Evolutionary conservation across 2,113 vertebrate species (phyloP), one percentile per base, ranked within the genome.

Genomic region (Condylura cristata): DNA sequence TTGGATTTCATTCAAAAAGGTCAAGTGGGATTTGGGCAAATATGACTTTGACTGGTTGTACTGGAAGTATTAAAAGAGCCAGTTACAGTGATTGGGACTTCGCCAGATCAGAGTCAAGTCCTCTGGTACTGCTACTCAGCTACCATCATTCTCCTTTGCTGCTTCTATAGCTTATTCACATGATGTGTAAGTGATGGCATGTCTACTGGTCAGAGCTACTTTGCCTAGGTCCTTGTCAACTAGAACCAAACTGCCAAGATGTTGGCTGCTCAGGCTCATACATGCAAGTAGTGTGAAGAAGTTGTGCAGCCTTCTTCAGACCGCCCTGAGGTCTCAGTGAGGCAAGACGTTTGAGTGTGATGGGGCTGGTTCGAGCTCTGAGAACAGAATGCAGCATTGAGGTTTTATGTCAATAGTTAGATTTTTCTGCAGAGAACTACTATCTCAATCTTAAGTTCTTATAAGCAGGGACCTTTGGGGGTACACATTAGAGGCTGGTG

Each of bases 351-450:
- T 86, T 63, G 34, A 89, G 37, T 9, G 2, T 60, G 8, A n/a
- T 3, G 20, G 58, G 61, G 32, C 12, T 89, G 65, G 72, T 66
- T 68, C 1, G 1, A n/a, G 44, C 48, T 39, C 26, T 8, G 32
- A 61, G 72, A 75, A 89, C 44, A 89, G 78, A 84, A 91, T 84
- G 66, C 44, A 32, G 70, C 51, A 81, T 86, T 70, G 72, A 89
- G 66, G 34, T 80, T 91, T 86, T 75, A 41, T 70, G 80, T 82
- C 86, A 65, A 30, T 82, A 51, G 48, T 88, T 60, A 9, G 37
- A 32, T 93, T 93, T 92, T 82, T 86, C 63, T 28, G 61, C 39
- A 2, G 75, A 86, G 93, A 41, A 76, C 61, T 90, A 0, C 65
- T 61, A 24, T 22, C 37, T 68, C 74, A n/a, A 70, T 94, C 80